Evolutionary conservation across 2,888 invertebrate species (phyloP).

Genomic region (Thereva unica): DNA sequence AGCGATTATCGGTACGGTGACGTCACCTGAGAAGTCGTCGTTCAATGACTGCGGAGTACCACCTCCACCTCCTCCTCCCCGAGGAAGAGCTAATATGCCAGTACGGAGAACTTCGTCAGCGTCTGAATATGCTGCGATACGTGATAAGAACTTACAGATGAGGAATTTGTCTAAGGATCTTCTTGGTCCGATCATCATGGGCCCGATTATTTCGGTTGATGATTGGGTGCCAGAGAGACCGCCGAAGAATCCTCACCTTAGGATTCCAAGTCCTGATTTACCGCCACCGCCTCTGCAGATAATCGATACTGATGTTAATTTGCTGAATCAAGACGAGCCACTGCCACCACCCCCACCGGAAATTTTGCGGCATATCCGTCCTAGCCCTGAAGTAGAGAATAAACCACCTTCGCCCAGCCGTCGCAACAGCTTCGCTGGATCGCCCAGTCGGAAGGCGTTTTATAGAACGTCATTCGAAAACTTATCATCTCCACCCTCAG

Average conservation of each 20-base stretch:
- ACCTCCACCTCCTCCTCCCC: slow-evolving; percentile 59
- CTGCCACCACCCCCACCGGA: slow-evolving; percentile 59
- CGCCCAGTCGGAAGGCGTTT: slow-evolving; percentile 52
- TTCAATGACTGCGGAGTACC: slow-evolving; percentile 58
- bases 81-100: slow-evolving; percentile 48
- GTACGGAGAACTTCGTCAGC: slow-evolving; percentile 66
- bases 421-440: slow-evolving; percentile 58
- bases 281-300: slow-evolving; percentile 55
- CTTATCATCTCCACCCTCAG: slow-evolving; percentile 52
- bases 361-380: slow-evolving; percentile 48
- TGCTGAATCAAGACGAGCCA: slow-evolving; percentile 52
- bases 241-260: slow-evolving; percentile 73
- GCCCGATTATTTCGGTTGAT: slow-evolving; percentile 66
- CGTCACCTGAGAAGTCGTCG: slow-evolving; percentile 55
- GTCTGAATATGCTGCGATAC: slow-evolving; percentile 65
- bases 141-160: slow-evolving; percentile 51
- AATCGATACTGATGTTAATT: slow-evolving; percentile 49
- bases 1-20: slow-evolving; percentile 43
- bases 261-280: slow-evolving; percentile 58
- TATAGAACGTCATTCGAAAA: slow-evolving; percentile 44
- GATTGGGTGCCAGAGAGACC: slow-evolving; percentile 76
- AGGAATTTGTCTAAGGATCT: slow-evolving; percentile 54
- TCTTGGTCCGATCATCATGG: slow-evolving; percentile 66
- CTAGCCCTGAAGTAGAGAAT: slow-evolving; percentile 42
- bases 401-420: slow-evolving; percentile 54